Base-by-base conservation (phyloP, 2,888 invertebrate genomes). In the Eudasyphora cyanicolor region DNA sequence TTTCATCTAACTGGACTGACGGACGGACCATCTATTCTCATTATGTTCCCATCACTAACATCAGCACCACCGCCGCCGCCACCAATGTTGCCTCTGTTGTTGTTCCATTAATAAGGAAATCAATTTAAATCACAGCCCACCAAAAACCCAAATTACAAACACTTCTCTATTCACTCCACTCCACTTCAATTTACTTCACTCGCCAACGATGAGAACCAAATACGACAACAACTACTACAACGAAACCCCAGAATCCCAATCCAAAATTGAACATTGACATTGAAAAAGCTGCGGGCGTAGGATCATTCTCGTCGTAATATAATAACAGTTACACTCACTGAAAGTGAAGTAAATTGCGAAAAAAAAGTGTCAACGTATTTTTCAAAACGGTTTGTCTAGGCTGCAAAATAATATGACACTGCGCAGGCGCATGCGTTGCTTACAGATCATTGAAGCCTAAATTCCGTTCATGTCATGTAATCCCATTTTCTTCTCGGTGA, bases 51-150 rank as follows among this genome's bases (percentile, higher is more conserved):
- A 73, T 73, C 73, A 70, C 17, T 70, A 17, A 32, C 32, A 73
- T 71, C 21, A 35, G 8, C 38, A 54, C 32, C 32, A 8, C 32
- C 32, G 17, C 42, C 29, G 24, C 14, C 42, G 38, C 24, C 64
- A 24, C n/a, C 24, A 42, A 8, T 2, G 2, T 19, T 14, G 21
- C 19, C 19, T 8, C 6, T 38, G 60, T 12, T 42, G 88, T 88
- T 86, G 62, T 27, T 74, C 38, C 90, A 87, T 88, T 90, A 90
- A 90, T 90, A 90, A 90, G 89, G 89, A 90, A 90, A 90, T 90
- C 89, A 89, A 90, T 90, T 90, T 90, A 90, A 90, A 90, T 90
- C 89, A 86, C 90, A 88, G 78, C 85, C 64, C 85, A 76, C 82
- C 82, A 69, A 67, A 57, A 67, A 74, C 62, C 73, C 60, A 60